A percentile compares a stretch with the other conserved stretches of the same genome.
phyloP scores from a whole-genome alignment of 2,888 invertebrate species.

The Cartodere bifasciata region DNA sequence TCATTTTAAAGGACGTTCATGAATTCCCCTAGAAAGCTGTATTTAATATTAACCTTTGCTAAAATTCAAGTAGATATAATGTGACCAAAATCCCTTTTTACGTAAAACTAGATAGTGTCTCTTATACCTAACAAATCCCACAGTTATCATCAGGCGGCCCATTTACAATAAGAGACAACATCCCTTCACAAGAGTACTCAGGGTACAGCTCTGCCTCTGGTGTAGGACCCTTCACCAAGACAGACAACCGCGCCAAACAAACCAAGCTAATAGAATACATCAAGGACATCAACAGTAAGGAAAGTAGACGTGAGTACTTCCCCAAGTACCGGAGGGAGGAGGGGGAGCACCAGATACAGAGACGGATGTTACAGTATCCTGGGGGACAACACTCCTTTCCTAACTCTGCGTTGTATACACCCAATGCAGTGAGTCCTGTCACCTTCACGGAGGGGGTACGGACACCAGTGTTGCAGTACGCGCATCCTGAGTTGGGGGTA shows the following conservation, averaged over 20 bases:
- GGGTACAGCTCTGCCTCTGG: slow-evolving; percentile 31
- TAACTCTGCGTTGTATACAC: slow-evolving; percentile 50
- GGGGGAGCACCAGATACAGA: slow-evolving; percentile 46
- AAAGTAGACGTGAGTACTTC: slow-evolving; percentile 47
- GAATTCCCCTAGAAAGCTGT: too few relatives aligned
- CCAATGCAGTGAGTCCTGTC: slow-evolving; percentile 42
- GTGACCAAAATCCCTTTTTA: too few relatives aligned
- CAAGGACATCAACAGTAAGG: slow-evolving; percentile 52
- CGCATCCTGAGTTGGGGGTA: slow-evolving; percentile 66
- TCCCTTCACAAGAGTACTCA: slow-evolving; percentile 14
- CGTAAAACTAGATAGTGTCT: too few relatives aligned
- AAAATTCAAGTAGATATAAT: too few relatives aligned
- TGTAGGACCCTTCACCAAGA: slow-evolving; percentile 49
- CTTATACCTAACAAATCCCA: too few relatives aligned
- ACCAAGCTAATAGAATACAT: slow-evolving; percentile 52
- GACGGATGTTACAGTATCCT: slow-evolving; percentile 58
- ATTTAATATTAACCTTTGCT: too few relatives aligned
- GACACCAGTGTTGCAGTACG: slow-evolving; percentile 65
- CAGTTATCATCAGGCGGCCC: slow-evolving; percentile 42
- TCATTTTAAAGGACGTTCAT: too few relatives aligned
- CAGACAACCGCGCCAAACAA: slow-evolving; percentile 43
- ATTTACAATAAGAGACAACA: slow-evolving; percentile 47
- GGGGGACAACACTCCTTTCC: slow-evolving; percentile 49
- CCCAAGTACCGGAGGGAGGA: slow-evolving; percentile 34
- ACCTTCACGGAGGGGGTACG: slow-evolving; percentile 58